Percentiles rank a stretch among this genome's conserved stretches.
Evolutionary conservation across 2,888 invertebrate genomes (phyloP).

Genomic region (Arge pagana): DNA sequence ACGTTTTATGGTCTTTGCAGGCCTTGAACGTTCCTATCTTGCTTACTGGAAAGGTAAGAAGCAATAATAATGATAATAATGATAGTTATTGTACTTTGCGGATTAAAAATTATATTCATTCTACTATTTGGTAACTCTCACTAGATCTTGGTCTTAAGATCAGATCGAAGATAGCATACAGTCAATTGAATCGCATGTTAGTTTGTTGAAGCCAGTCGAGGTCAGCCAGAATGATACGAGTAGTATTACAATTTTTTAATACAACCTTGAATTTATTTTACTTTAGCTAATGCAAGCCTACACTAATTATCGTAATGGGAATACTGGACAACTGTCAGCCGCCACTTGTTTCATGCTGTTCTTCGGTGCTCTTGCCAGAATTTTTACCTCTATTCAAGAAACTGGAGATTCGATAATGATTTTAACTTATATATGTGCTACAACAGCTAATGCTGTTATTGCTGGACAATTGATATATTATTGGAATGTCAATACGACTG

Average conservation of each 20-base stretch:
- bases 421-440: slow-evolving; percentile 75
- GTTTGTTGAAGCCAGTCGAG: neutral
- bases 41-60: slow-evolving; percentile 78
- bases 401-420: slow-evolving; percentile 91
- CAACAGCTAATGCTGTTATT: slow-evolving; percentile 76
- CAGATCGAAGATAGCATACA: too few relatives aligned
- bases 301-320: slow-evolving; percentile 84
- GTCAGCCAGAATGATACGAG: neutral
- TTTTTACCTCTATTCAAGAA: slow-evolving; percentile 97
- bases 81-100: too few relatives aligned
- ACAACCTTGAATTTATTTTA: slow-evolving; percentile 17
- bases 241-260: neutral
- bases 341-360: slow-evolving; percentile 85
- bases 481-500: slow-evolving; percentile 65
- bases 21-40: slow-evolving; percentile 84
- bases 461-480: slow-evolving; percentile 85
- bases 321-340: slow-evolving; percentile 95
- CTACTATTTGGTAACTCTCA: too few relatives aligned
- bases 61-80: too few relatives aligned
- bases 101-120: too few relatives aligned
- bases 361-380: slow-evolving; percentile 87
- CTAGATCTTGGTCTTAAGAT: too few relatives aligned
- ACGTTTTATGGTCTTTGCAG: slow-evolving; percentile 82
- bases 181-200: too few relatives aligned
- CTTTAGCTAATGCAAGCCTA: slow-evolving; percentile 83